Base-by-base conservation (phyloP, 2,113 vertebrate genomes). In the Epinephelus lanceolatus region DNA sequence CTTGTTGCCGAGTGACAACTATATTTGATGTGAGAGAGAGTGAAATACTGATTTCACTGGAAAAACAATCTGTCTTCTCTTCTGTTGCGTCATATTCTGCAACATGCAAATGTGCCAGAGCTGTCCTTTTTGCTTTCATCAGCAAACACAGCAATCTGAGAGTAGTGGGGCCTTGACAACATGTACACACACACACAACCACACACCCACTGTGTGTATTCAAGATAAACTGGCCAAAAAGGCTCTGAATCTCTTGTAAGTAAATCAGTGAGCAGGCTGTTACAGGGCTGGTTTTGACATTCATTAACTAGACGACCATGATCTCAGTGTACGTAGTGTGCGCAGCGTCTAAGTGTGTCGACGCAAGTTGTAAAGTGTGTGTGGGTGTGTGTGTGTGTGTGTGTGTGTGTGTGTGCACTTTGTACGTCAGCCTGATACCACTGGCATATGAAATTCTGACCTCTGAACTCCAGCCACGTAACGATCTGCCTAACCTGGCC, bases 231-330 rank as follows among this genome's bases (percentile, higher is more conserved):
- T 55, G 30, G 6, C 59, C 63, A 80, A 89, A 90, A 86, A 42
- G 15, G 55, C 53, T 78, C 40, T 40, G 62, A 86, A 90, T 87
- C 40, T 19, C 66, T 67, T 51, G 9, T 27, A 57, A 86, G 71
- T 83, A 49, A 78, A 89, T 84, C 75, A 70, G 21, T 4, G 42
- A 69, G 73, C 52, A 68, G 40, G 45, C 70, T 83, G 83, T 63
- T 57, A 37, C 78, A 59, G 56, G 82, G 47, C 82, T 49, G 63
- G 23, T 72, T 88, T 81, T 76, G 87, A 78, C 86, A 92, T 81
- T 93, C 51, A 92, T 93, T 93, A 93, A 92, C 93, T 60, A 72
- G 84, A 70, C 6, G 42, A 78, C 61, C 63, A 76, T 86, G 79
- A 85, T 83, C 57, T 65, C 13, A 71, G 51, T 66, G 68, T 81